Evolutionary conservation across 2,113 vertebrate genomes (phyloP), one percentile per base, ranked within the genome.

Genomic region (Microcebus tavaratra): DNA sequence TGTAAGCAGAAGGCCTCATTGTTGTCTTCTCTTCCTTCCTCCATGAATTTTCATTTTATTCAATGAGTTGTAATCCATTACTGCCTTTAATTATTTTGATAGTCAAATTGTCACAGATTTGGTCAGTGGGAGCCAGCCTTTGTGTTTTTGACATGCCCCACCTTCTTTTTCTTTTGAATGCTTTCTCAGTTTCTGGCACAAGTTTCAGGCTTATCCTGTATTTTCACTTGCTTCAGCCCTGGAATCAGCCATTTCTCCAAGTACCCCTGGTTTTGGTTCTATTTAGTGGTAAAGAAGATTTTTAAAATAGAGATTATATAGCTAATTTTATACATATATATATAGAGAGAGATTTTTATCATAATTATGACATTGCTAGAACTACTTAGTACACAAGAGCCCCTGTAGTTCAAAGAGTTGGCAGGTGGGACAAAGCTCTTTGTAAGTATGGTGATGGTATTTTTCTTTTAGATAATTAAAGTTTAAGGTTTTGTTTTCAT

Each of bases 401-500:
- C 83, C 36, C 18, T 91, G 9, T 34, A 88, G 50, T 72, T 88
- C 76, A 83, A 23, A 95, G 75, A 94, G 45, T 67, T 94, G 76
- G 21, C 81, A 42, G 25, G 25, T 4, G 27, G 42, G 73, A 76
- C 27, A 31, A 2, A 79, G 18, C 25, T 93, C 53, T 94, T 93
- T 82, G 70, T 23, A 94, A 94, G 8, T 79, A 23, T 7, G 20
- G 34, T 93, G 39, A 3, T 88, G 25, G 13, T 85, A n/a, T 79
- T 80, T 97, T 92, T 85, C 57, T 86, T 73, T 67, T 84, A 36
- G 20, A 80, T 91, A 92, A 90, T 89, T 75, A 31, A 90, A 73
- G 20, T 84, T 92, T 73, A 73, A 59, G 36, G 27, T 85, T 91
- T 91, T 79, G 29, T n/a, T 78, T 88, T 90, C 23, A 5, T 88